These are phyloP conservation scores for Xanthorhoe designata DNA, from an alignment of 2,888 invertebrate species.

Conservation along the genomic window DNA sequence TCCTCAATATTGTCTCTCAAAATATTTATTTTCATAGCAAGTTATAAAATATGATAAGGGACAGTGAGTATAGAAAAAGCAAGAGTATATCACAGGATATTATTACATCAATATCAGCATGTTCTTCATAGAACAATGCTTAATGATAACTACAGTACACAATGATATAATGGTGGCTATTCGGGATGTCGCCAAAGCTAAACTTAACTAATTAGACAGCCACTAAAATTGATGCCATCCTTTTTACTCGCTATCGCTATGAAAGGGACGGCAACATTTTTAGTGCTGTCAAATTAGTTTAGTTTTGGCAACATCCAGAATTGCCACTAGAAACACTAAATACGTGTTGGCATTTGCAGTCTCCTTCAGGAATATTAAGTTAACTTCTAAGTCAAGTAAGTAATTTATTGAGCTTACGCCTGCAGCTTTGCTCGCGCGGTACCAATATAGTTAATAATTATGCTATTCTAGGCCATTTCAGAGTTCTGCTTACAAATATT, in stretches of 20 bases:
- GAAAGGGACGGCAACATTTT: too few species aligned
- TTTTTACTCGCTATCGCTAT: too few species aligned
- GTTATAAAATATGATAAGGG: background rate
- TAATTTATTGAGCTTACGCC: background rate
- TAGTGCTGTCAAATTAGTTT: too few species aligned
- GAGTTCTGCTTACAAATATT: too few species aligned
- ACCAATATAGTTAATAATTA: too few species aligned
- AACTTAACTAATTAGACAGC: too few species aligned
- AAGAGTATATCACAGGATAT: slow-evolving; percentile 15
- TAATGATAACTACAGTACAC: background rate
- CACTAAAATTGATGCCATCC: too few species aligned
- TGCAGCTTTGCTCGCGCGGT: too few species aligned
- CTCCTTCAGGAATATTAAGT: background rate
- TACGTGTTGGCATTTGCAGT: background rate
- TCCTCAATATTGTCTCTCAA: slow-evolving; percentile 12
- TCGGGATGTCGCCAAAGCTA: too few species aligned
- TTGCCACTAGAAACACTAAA: background rate
- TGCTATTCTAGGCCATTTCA: too few species aligned
- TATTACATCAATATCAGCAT: slow-evolving; percentile 8
- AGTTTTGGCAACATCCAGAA: too few species aligned
- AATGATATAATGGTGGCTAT: background rate
- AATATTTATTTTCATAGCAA: slow-evolving; percentile 1
- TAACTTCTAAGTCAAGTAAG: too few species aligned
- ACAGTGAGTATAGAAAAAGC: background rate
- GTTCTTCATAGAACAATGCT: background rate